Evolutionary conservation across 64 coral and sea anemone species (phyloP), one percentile per base, ranked within the genome.

Genomic region (Montipora capricornis): DNA sequence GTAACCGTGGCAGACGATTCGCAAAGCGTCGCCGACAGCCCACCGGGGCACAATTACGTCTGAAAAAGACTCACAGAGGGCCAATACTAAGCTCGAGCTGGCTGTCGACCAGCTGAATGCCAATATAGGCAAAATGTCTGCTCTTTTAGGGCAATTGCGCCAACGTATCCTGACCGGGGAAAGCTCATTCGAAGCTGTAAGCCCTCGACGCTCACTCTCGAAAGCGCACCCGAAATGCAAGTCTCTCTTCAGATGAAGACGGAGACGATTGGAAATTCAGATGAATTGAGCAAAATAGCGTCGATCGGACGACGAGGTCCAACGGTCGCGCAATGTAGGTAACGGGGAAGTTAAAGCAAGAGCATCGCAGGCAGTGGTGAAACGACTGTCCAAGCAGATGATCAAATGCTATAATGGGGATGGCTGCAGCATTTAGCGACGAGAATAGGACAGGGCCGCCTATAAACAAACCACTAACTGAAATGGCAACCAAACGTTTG

Each of bases 401-500:
- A 66, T 66, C 9, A 66, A 66, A 7, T 66, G 24, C 24, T 66
- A 4, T 66, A 14, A 66, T 13, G 61, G 61, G 15, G 61, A 13
- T 66, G 61, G 15, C 61, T 7, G 61, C 61, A 8, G 15, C 61
- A 4, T 66, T 66, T 13, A 8, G 61, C 9, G 61, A 66, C 61
- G 61, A 66, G 61, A 13, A 66, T 66, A 66, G 15, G 15, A 66
- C 9, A 16, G 61, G 61, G 9, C 61, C 61, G 3, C 61, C 61
- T 16, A 66, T 66, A 8, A 66, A 66, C 61, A 66, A 66, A 66
- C 61, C 9, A 13, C 15, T 66, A 13, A 13, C 83, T 6, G 83
- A 87, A 12, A 20, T 87, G 19, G 66, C 64, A 7, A 8, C 16
- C 3, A 87, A 87, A 49, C 64, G 83, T 2, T 87, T 61, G 83